These are phyloP conservation scores for Sericinus montela DNA, from an alignment of 2,888 invertebrate genomes.

Conservation along the genomic window DNA sequence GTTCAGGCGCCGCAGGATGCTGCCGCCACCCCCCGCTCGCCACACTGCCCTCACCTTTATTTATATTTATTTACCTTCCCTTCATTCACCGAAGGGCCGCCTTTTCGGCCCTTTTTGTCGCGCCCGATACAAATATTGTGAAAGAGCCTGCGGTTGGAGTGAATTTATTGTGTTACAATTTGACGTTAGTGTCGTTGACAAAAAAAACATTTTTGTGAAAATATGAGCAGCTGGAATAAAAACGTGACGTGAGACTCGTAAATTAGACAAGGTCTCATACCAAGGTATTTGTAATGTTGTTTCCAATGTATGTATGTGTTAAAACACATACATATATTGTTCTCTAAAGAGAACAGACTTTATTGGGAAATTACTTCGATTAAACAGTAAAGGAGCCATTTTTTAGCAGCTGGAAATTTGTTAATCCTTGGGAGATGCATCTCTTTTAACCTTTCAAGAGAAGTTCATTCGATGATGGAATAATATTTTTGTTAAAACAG, in stretches of 20 bases:
- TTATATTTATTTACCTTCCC: slow-evolving; percentile 80
- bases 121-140: slow-evolving; percentile 77
- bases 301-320: too few relatives aligned
- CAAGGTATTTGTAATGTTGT: not conserved
- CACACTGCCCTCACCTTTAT: slow-evolving; percentile 66
- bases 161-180: slow-evolving; percentile 74
- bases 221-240: slow-evolving; percentile 29
- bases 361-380: too few relatives aligned
- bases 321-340: too few relatives aligned
- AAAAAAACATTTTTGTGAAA: slow-evolving; percentile 28
- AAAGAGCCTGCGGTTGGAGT: slow-evolving; percentile 73
- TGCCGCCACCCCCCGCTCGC: slow-evolving; percentile 40
- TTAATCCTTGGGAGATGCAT: too few relatives aligned
- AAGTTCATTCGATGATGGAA: too few relatives aligned
- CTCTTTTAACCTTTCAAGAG: too few relatives aligned
- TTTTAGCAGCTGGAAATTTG: too few relatives aligned
- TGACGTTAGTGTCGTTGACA: slow-evolving; percentile 53
- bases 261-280: slow-evolving; percentile 19
- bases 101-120: slow-evolving; percentile 78
- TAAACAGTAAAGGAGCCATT: too few relatives aligned
- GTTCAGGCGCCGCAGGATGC: slow-evolving; percentile 32
- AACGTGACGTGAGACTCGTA: slow-evolving; percentile 24
- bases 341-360: too few relatives aligned
- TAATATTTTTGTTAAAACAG: too few relatives aligned
- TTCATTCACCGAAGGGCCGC: slow-evolving; percentile 77